Base-by-base conservation (phyloP, 2,113 vertebrate genomes). In the Ptilorrhoa leucosticta region DNA sequence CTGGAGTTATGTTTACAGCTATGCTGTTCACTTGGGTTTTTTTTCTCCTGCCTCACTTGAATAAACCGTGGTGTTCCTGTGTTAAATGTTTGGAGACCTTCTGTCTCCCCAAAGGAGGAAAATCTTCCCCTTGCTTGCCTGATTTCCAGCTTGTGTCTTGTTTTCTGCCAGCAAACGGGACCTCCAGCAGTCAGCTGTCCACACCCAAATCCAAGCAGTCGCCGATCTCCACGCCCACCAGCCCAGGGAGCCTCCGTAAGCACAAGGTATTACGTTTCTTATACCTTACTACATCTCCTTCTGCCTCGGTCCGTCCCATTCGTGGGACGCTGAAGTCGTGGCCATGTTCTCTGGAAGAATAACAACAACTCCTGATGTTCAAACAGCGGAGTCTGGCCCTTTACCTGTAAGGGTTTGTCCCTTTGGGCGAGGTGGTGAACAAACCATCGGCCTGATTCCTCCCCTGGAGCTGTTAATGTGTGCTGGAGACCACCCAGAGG, bases 131-230 rank as follows among this genome's bases (percentile, higher is more conserved):
- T 69, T 58, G 37, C 40, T 61, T 66, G 40, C 89, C 58, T 73
- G 53, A 94, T 53, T 96, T 54, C 90, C 96, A 96, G 96, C 92
- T 97, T 96, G 95, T 97, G 81, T 97, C 82, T 97, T 98, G 66
- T 97, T 93, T 97, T 63, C 96, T 97, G 90, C 87, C 98, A 99
- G 99, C 98, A 96, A 99, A 99, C 75, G 99, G 99, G 95, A 99
- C 99, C 93, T 99, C 99, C 93, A 99, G 99, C 98, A 99, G 99
- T 96, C 99, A 99, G 97, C 98, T 99, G 81, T 99, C 99, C 96
- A 99, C 99, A 83, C 99, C 99, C 81, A 99, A 99, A 96, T 99
- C 99, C 96, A 99, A 99, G 98, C 99, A 99, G 98, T 99, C 99
- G 89, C 99, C 99, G 31, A 99, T 99, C 97, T 99, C 99, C 95